A percentile compares a stretch with the other conserved stretches of the same genome.
Evolutionary conservation across 2,113 vertebrate species (phyloP).

Genomic region (Lipotes vexillifer): DNA sequence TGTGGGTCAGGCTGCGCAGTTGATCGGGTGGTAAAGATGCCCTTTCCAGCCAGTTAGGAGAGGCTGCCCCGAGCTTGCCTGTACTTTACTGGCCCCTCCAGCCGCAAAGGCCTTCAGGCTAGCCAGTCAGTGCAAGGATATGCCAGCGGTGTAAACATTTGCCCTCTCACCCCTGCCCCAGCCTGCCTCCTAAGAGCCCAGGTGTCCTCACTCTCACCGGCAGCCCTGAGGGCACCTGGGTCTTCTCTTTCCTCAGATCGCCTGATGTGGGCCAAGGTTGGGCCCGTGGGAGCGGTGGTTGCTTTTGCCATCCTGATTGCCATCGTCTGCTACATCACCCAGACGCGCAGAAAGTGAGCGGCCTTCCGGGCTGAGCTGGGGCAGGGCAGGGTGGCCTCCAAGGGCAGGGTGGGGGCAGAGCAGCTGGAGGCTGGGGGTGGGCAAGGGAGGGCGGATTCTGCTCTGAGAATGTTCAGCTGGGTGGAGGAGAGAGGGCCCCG

Average conservation of each 20-base stretch:
- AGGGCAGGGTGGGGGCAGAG: background rate
- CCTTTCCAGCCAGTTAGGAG: background rate
- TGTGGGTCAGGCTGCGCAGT: accelerated
- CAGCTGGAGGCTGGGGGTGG: background rate
- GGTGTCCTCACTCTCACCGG: background rate
- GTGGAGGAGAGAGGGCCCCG: background rate
- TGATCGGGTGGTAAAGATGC: background rate
- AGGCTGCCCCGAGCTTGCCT: no score
- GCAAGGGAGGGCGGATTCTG: accelerated
- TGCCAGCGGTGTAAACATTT: background rate
- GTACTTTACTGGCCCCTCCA: accelerated
- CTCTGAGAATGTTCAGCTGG: background rate
- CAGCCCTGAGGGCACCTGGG: background rate
- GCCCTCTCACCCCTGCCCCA: background rate
- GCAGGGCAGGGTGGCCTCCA: background rate
- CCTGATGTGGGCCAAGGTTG: slow-evolving; percentile 80
- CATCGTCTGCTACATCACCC: slow-evolving; percentile 78
- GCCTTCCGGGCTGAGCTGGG: background rate
- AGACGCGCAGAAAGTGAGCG: slow-evolving; percentile 79
- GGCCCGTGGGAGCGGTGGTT: slow-evolving; percentile 77
- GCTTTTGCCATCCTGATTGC: slow-evolving; percentile 80
- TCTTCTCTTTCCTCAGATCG: slow-evolving; percentile 67
- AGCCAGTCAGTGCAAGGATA: background rate
- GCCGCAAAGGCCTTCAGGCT: background rate
- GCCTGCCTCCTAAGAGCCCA: background rate